A percentile compares a stretch with the other conserved stretches of the same genome.
Conservation (phyloP, 1,140 invertebrate species). For the Pseudomyrmex flavicornis region DNA sequence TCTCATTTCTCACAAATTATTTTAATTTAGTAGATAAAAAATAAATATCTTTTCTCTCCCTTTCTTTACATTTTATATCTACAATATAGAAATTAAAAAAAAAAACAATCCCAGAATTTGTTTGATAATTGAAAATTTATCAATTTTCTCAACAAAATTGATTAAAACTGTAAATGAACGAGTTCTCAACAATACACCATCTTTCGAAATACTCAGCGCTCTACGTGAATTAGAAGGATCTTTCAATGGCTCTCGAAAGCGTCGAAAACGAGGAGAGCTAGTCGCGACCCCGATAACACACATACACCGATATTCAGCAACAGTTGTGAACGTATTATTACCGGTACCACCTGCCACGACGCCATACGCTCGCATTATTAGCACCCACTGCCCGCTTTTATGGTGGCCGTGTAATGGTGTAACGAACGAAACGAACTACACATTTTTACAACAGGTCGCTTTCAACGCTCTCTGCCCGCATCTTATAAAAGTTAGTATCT, state of each 20-base stretch:
- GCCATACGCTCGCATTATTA: constrained; percentile 70
- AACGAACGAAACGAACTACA: constrained; percentile 24
- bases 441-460: constrained; percentile 32
- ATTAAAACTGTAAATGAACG: not conserved
- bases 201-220: not conserved
- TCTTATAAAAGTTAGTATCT: not conserved
- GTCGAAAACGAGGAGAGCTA: constrained; percentile 40
- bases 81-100: too few relatives aligned
- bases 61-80: too few relatives aligned
- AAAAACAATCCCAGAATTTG: too few relatives aligned
- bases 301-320: constrained; percentile 59
- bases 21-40: too few relatives aligned
- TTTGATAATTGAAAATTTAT: not conserved
- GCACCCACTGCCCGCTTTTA: constrained; percentile 47
- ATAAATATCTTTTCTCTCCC: too few relatives aligned
- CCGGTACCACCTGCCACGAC: constrained; percentile 65
- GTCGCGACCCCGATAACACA: constrained; percentile 47
- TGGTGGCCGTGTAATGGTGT: not conserved
- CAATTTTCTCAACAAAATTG: not conserved
- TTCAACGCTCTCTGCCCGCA: not conserved
- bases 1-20: not conserved
- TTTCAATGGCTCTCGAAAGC: constrained; percentile 30
- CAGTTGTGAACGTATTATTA: constrained; percentile 59
- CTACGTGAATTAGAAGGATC: not conserved
- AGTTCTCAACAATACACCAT: not conserved